Evolutionary conservation across 1,140 invertebrate genomes (phyloP), one percentile per base, ranked within the genome.

Genomic region (Dendrolimus punctatus): DNA sequence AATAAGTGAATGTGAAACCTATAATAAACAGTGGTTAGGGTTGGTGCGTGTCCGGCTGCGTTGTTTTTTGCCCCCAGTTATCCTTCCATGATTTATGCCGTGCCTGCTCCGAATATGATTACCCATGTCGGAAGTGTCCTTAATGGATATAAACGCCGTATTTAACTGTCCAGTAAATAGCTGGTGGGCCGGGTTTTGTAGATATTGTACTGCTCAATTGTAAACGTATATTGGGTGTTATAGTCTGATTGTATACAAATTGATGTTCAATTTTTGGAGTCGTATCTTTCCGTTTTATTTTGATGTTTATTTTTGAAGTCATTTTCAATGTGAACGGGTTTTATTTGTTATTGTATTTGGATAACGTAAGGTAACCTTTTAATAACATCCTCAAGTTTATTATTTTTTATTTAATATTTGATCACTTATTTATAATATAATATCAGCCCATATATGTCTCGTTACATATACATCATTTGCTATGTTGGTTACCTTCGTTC

Each of bases 61-160:
- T 71, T 76, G 73, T 76, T 85, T 80, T 83, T 80, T 80, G 73
- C 79, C 67, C 65, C 56, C 55, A 60, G 72, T 63, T 76, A 70
- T 68, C 66, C 71, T 72, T 64, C 73, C 71, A 77, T 80, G 80
- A 85, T 83, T 85, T 85, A 81, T 77, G 66, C 75, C 59, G 63
- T 70, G 73, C 71, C 80, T 81, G 80, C 71, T 60, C 67, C 63
- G 75, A 81, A 83, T 85, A 83, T 80, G 78, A 83, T 81, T 81
- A 81, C 77, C 77, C 75, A 72, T 73, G 73, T 75, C 70, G 78
- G 74, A 84, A 80, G 73, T 73, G 59, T 61, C 72, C 75, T 71
- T 82, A 85, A 85, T 80, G 72, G 79, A 81, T 83, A 85, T 77
- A 80, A 85, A 83, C 75, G 77, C 72, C 58, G 68, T 75, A 76